phyloP scores from a whole-genome alignment of 2,797 vertebrate species.

The Pterois miles region DNA sequence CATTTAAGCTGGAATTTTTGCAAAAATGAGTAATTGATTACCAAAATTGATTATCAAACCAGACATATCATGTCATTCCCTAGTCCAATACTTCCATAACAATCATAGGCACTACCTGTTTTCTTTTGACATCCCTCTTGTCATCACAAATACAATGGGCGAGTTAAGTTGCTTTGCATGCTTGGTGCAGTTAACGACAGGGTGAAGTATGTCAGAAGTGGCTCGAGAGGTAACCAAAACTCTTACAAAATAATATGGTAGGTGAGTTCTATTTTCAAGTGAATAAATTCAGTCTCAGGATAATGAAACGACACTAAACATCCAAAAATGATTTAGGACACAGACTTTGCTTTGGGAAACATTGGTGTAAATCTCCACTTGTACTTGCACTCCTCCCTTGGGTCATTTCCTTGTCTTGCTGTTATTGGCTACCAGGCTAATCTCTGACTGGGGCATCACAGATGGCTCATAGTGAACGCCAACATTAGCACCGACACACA shows the following conservation, averaged over 20 bases:
- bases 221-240: neutral
- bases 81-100: neutral
- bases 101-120: neutral
- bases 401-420: constrained; percentile 70
- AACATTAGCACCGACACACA: constrained; percentile 42
- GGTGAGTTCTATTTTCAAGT: neutral
- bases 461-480: constrained; percentile 70
- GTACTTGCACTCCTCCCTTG: constrained; percentile 29
- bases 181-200: neutral
- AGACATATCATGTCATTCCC: no score
- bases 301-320: neutral
- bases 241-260: neutral
- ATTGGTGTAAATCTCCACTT: constrained; percentile 15
- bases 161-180: neutral
- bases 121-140: neutral
- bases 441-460: constrained; percentile 71
- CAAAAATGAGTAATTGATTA: no score
- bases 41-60: no score
- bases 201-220: neutral
- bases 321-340: neutral
- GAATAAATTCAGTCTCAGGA: neutral
- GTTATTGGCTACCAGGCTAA: constrained; percentile 68
- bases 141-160: neutral
- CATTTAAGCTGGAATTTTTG: no score
- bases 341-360: constrained; percentile 7